Base-by-base conservation (phyloP, 1,140 invertebrate species). In the Cotesia glomerata region DNA sequence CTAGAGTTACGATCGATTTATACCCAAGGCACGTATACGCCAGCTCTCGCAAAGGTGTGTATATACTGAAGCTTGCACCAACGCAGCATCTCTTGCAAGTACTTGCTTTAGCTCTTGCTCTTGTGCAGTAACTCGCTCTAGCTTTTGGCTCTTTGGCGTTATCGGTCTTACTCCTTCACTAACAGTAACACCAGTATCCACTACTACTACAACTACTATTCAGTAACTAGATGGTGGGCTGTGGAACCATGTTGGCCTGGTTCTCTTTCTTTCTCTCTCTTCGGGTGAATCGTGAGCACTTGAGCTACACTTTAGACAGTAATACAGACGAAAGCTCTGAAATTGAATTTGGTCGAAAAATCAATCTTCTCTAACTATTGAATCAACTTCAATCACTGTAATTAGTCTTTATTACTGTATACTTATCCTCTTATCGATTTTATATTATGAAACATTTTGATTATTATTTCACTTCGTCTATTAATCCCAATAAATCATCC, bases 301-400 rank as follows among this genome's bases (percentile, higher is more conserved):
- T 58, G 56, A 9, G 56, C 18, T 58, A 58, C 56, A 58, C 56
- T 58, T 58, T 58, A 58, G 56, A 26, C 39, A 18, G 14, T 58
- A 58, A 58, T 58, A 58, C 8, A 58, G 26, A 58, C 56, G 56
- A 58, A 58, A 58, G 18, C 56, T 18, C 14, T 18, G 16, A 18
- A 58, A 18, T 11, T 58, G 56, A 58, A 58, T 58, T 58, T 58
- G 39, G 56, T 58, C 56, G 56, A 58, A 58, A 58, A 58, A 58
- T 58, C 56, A 58, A 58, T 58, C 56, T 26, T 58, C 18, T 18
- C 56, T 18, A 58, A 58, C 56, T 58, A 58, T 58, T 58, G 56
- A 58, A 58, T 58, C 56, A 18, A 18, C 56, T 58, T 16, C 16
- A 58, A 58, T 58, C 18, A 18, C 56, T 58, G 56, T 58, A 18